A percentile compares a stretch with the other conserved stretches of the same genome.
Conservation (phyloP, 2,888 invertebrate genomes). For the Lepidochitona cinerea region DNA sequence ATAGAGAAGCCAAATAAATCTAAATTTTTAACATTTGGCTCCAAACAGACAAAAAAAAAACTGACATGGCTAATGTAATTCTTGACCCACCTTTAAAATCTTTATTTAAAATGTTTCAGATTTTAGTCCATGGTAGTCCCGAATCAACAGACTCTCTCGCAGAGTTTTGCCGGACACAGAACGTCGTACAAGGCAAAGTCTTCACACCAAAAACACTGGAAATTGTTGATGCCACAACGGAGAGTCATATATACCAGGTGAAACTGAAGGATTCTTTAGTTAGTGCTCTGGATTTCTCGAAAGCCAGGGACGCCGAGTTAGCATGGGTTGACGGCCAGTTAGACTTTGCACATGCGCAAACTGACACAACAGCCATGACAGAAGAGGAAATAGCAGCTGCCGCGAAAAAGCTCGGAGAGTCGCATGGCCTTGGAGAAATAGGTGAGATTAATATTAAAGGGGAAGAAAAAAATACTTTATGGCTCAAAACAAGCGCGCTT, state of each 20-base stretch:
- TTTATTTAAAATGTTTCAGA: no score
- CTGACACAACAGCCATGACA: constrained; percentile 45
- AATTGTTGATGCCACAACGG: constrained; percentile 94
- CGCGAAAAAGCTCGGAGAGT: no score
- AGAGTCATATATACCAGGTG: constrained; percentile 98
- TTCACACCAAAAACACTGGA: constrained; percentile 85
- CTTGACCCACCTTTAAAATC: no score
- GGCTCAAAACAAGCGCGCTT: no score
- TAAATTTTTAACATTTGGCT: no score
- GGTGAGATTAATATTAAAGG: no score
- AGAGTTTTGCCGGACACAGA: constrained; percentile 75
- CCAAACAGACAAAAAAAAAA: no score
- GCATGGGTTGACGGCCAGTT: constrained; percentile 89
- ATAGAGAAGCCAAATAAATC: no score
- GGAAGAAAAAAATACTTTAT: no score
- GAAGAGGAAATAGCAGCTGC: constrained; percentile 21
- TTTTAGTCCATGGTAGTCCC: constrained; percentile 82
- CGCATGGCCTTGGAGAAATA: no score
- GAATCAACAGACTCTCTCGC: constrained; percentile 81
- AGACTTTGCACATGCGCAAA: constrained; percentile 39
- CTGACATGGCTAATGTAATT: no score
- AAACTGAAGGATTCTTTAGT: constrained; percentile 92
- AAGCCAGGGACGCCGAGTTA: constrained; percentile 90
- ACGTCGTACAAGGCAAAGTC: constrained; percentile 78
- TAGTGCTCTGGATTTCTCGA: constrained; percentile 87